Base-by-base conservation (phyloP, 1,140 invertebrate species). In the Trachymyrmex cornetzi region DNA sequence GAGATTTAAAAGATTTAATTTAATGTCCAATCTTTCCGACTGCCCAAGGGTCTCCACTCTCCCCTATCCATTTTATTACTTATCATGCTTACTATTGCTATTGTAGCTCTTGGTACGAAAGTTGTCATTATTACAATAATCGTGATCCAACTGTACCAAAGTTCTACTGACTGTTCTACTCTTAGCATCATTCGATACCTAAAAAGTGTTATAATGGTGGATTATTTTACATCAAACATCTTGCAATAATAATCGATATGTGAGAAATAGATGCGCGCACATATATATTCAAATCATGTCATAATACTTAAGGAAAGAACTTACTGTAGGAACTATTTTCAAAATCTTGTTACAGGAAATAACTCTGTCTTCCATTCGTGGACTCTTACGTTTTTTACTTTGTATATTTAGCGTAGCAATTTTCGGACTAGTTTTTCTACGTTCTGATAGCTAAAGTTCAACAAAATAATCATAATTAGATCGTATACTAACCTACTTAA, bases 61-160 rank as follows among this genome's bases (percentile, higher is more conserved):
- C 0, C 5, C 30, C 30, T 34, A 34, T 34, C 30, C 6, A 34
- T 34, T 34, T 34, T 34, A 34, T 34, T 34, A 34, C 30, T 34
- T 34, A 34, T 88, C 66, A 27, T 87, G 88, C 34, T 92, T 89
- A 89, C 87, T 75, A 12, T 87, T 90, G 69, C 34, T 90, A 50
- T 90, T 67, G 9, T 24, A 86, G 67, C 14, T 91, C 19, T 57
- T 90, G 9, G 77, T 30, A 11, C 34, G 66, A 3, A 85, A 91
- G 27, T 66, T 92, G 16, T 89, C 86, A 79, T 89, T 94, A 55
- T 91, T 94, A 77, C 95, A 96, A 86, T 96, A 96, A 92, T 96
- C 96, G 88, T 96, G 96, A 89, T 96, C 96, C 74, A 95, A 80
- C 67, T 95, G 95, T 12, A 96, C 92, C 16, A 89, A 93, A 77